Percentiles rank a stretch among this genome's conserved stretches.
Conservation (phyloP, 2,797 vertebrate species). For the Loriculus beryllinus region DNA sequence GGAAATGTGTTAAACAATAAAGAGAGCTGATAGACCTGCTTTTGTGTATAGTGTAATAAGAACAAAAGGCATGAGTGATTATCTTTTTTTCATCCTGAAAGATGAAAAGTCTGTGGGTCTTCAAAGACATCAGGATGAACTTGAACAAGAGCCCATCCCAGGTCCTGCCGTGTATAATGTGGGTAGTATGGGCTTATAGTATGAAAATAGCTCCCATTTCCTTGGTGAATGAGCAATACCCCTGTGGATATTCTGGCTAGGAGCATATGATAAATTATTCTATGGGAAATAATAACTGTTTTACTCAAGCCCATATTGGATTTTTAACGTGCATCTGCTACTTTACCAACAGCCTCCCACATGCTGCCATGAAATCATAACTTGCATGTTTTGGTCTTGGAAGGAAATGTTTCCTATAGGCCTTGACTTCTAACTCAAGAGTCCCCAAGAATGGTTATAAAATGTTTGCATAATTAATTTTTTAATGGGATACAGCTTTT, state of each 20-base stretch:
- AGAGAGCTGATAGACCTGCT: neutral
- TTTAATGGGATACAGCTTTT: slow-evolving; percentile 8
- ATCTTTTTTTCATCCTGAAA: neutral
- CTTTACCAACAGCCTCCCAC: slow-evolving; percentile 24
- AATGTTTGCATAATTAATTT: neutral
- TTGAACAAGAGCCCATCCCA: neutral
- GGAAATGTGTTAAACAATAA: neutral
- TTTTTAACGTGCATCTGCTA: slow-evolving; percentile 46
- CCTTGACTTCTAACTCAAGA: neutral
- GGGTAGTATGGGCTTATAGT: neutral
- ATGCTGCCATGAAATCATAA: neutral
- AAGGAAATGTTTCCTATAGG: slow-evolving; percentile 14
- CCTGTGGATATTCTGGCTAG: neutral
- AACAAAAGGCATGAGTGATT: neutral
- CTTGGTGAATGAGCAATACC: neutral
- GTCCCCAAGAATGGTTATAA: neutral
- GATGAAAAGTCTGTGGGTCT: neutral
- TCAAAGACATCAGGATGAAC: neutral
- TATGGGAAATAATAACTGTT: slow-evolving; percentile 33
- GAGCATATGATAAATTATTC: neutral
- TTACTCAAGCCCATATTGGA: slow-evolving; percentile 5
- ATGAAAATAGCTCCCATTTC: neutral
- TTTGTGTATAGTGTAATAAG: neutral
- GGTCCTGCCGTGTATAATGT: neutral
- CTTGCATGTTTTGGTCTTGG: slow-evolving; percentile 10